These are phyloP conservation scores for Pachycephus smyrnensis DNA, from an alignment of 2,888 invertebrate genomes.

Conservation along the genomic window DNA sequence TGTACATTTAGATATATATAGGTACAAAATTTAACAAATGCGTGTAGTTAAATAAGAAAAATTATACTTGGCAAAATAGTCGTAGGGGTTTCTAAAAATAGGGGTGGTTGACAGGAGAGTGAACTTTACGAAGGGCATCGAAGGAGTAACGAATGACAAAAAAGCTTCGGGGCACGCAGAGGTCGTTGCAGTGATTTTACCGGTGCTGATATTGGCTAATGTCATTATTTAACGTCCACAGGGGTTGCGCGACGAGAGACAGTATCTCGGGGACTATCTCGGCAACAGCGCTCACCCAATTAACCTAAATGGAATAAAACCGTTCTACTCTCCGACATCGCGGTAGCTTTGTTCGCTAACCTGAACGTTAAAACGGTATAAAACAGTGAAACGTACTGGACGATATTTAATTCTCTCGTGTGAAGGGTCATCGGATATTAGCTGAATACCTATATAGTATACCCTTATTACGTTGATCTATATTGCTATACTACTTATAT, in stretches of 20 bases:
- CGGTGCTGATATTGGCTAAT: background rate
- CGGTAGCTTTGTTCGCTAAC: background rate
- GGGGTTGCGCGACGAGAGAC: background rate
- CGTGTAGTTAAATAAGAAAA: background rate
- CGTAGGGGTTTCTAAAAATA: background rate
- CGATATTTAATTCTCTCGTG: background rate
- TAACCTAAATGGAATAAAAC: constrained; percentile 22
- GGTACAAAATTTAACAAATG: background rate
- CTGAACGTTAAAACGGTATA: background rate
- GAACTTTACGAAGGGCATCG: background rate
- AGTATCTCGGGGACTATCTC: background rate
- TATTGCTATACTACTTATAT: background rate
- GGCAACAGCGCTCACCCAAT: constrained; percentile 12
- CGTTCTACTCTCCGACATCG: constrained; percentile 2
- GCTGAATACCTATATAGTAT: background rate
- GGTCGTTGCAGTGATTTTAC: background rate
- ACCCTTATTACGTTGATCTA: background rate
- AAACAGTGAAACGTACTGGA: background rate
- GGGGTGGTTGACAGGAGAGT: background rate
- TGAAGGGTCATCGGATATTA: background rate
- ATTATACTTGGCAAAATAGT: background rate
- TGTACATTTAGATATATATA: background rate
- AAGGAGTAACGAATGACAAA: background rate
- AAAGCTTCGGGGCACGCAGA: background rate
- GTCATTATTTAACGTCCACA: background rate